phyloP scores from a whole-genome alignment of 2,113 vertebrate species.

The Argyrosomus japonicus region DNA sequence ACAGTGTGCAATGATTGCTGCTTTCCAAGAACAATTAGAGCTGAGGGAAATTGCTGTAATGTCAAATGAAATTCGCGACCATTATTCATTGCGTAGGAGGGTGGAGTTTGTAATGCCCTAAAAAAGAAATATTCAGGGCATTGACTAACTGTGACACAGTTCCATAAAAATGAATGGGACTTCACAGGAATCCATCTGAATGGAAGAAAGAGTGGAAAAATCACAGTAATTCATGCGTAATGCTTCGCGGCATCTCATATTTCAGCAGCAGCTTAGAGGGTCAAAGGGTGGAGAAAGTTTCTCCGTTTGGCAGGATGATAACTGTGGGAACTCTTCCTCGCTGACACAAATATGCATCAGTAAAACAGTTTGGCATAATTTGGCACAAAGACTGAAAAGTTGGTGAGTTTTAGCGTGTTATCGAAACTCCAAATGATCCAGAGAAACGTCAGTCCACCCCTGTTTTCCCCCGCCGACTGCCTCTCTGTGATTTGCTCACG shows the following conservation, averaged over 20 bases:
- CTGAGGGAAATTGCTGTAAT: constrained; percentile 51
- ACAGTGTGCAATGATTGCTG: constrained; percentile 26
- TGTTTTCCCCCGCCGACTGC: background rate
- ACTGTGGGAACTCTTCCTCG: background rate
- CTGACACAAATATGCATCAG: background rate
- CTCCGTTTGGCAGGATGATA: background rate
- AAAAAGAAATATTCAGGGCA: constrained; percentile 18
- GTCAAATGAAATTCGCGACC: constrained; percentile 50
- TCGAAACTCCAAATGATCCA: background rate
- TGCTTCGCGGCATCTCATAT: background rate
- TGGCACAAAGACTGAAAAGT: background rate
- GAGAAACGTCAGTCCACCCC: background rate
- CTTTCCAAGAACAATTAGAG: constrained; percentile 74
- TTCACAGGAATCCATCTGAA: constrained; percentile 19
- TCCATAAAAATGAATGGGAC: constrained; percentile 3
- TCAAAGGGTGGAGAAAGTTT: constrained; percentile 15
- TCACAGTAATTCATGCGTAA: constrained; percentile 11
- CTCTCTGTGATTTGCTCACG: background rate
- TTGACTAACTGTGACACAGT: constrained; percentile 13
- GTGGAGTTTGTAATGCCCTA: constrained; percentile 15
- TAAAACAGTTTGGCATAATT: background rate
- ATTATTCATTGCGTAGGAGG: constrained; percentile 53
- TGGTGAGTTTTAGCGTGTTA: background rate
- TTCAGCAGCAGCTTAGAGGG: background rate
- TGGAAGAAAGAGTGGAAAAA: constrained; percentile 25